These are phyloP conservation scores for Episyrphus balteatus DNA, from an alignment of 1,140 invertebrate genomes.

Conservation along the genomic window DNA sequence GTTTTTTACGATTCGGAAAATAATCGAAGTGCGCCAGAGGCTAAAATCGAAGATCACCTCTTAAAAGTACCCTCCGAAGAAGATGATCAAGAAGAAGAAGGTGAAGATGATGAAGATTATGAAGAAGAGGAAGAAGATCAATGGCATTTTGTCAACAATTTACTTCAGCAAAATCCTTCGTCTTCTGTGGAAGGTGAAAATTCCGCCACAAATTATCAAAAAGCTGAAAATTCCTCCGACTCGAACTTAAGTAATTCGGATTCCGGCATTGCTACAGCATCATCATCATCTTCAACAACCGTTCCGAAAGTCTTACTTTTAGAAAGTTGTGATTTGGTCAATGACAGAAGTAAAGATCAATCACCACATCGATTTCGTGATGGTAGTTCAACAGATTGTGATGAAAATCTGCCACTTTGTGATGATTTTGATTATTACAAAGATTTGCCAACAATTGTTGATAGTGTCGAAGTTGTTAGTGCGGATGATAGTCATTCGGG, in stretches of 20 bases:
- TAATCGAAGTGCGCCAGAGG: background rate
- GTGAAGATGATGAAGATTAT: conserved; percentile 12
- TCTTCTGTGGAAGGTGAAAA: conserved; percentile 6
- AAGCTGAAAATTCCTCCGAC: conserved; percentile 16
- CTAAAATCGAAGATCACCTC: conserved; percentile 4
- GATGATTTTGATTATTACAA: conserved; percentile 27
- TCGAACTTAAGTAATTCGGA: conserved; percentile 30
- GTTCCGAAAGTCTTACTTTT: background rate
- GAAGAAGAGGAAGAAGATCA: background rate
- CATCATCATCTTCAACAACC: conserved; percentile 4
- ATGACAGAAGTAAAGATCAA: conserved; percentile 2
- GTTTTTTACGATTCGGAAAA: conserved; percentile 24
- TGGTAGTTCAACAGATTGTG: conserved; percentile 27
- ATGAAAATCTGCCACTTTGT: conserved; percentile 30
- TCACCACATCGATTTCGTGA: conserved; percentile 18
- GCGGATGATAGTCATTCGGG: conserved; percentile 18
- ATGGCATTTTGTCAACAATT: background rate
- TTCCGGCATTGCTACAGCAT: conserved; percentile 25
- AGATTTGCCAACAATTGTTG: no score
- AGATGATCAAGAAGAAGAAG: conserved; percentile 11
- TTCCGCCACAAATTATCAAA: conserved; percentile 9
- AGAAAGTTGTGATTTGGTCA: conserved; percentile 1
- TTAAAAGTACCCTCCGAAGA: conserved; percentile 19
- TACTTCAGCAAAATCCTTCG: background rate
- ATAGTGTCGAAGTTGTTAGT: background rate